phyloP scores from a whole-genome alignment of 2,797 vertebrate species.

The Rhabdomys pumilio region DNA sequence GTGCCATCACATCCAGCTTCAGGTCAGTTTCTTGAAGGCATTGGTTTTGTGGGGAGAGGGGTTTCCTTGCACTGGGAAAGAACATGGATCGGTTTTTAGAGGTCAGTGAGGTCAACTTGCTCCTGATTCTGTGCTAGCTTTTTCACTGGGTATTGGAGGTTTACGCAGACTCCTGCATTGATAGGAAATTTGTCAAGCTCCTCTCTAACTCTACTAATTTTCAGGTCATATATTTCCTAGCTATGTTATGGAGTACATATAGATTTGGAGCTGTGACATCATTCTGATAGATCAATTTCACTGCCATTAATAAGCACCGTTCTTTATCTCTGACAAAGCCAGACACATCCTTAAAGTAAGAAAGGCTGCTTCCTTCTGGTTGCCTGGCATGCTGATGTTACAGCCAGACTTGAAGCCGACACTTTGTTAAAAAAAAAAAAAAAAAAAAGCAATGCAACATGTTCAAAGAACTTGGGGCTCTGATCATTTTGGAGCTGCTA shows the following conservation, averaged over 20 bases:
- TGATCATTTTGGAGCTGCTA: background rate
- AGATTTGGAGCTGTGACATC: slow-evolving; percentile 14
- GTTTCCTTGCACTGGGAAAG: background rate
- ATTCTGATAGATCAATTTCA: background rate
- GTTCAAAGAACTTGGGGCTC: background rate
- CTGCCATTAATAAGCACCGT: background rate
- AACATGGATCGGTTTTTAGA: background rate
- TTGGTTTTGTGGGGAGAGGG: background rate
- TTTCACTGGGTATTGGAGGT: background rate
- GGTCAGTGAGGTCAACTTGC: background rate
- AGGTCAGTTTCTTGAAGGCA: background rate
- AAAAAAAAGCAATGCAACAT: background rate
- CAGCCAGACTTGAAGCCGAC: background rate
- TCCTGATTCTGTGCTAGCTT: background rate
- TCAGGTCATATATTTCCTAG: background rate
- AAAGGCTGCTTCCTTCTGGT: background rate
- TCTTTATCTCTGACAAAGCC: background rate
- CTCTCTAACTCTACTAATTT: background rate
- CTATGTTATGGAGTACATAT: background rate
- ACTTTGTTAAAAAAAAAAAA: background rate
- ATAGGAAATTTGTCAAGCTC: background rate
- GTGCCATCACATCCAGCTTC: background rate
- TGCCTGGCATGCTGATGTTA: background rate
- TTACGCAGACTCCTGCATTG: background rate
- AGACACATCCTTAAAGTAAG: background rate